Evolutionary conservation across 1,140 invertebrate genomes (phyloP), one percentile per base, ranked within the genome.

Genomic region (Lineus longissimus): DNA sequence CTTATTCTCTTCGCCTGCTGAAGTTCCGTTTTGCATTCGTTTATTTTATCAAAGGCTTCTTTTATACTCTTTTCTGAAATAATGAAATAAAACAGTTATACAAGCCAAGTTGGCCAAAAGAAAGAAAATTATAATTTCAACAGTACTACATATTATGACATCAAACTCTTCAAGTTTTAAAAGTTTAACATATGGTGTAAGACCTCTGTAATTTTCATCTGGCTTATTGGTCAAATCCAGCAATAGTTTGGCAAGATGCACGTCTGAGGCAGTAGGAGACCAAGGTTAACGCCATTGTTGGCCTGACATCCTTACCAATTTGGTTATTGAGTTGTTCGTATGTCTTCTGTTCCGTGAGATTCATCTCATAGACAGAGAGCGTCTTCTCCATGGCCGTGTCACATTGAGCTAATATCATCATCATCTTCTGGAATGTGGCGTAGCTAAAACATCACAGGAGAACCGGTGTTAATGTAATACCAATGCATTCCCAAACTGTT

Each of bases 311-410:
- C 68, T 65, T 63, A 79, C 92, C 88, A 56, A 95, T 91, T 73
- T 90, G 84, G 54, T 87, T 81, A 6, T 90, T 89, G 2, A 95
- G 81, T 58, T 86, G 80, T 72, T 91, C 88, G 78, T 97, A 97
- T 73, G 93, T 92, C 55, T 90, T 84, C 17, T 94, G 83, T 77
- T 96, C 93, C 27, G 88, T 85, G 45, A 88, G 81, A 77, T 93
- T 94, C 88, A 95, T 95, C 66, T 86, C 84, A 19, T 89, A 87
- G 7, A 89, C 88, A 9, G 90, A 77, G 30, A 90, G 84, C 0
- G 93, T 94, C 80, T 95, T 95, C 55, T 88, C 86, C 25, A 94
- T 89, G 0, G 91, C 88, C 83, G 91, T 91, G 82, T 97, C 93
- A 79, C 92, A 93, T 73, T 94, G 89, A 1, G 89, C 87, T 55